phyloP scores from a whole-genome alignment of 1,140 invertebrate species.

The Penaeus chinensis region DNA sequence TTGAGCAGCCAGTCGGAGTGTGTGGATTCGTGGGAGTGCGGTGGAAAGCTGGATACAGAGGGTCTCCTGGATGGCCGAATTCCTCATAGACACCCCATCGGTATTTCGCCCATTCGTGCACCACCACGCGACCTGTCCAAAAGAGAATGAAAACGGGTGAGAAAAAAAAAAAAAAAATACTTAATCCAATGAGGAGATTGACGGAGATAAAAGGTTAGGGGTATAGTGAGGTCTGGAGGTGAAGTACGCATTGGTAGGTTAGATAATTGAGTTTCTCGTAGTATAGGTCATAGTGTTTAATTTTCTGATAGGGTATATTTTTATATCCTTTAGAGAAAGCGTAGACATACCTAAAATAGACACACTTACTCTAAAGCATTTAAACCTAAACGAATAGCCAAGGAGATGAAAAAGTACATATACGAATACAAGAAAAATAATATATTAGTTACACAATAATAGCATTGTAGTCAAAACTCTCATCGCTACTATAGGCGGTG shows the following conservation, averaged over 20 bases:
- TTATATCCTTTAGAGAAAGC: no score
- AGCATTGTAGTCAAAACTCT: no score
- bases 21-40: conserved; percentile 43
- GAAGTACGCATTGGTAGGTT: background rate
- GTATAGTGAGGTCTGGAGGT: background rate
- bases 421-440: no score
- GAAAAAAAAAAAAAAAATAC: background rate
- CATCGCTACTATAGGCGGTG: no score
- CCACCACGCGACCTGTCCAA: conserved; percentile 67
- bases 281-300: no score
- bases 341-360: no score
- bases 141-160: conserved; percentile 18
- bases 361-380: no score
- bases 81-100: conserved; percentile 72
- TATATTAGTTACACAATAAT: no score
- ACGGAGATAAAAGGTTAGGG: background rate
- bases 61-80: conserved; percentile 66
- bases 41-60: conserved; percentile 66
- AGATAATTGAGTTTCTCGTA: no score
- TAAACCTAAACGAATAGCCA: no score
- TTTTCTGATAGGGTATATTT: no score
- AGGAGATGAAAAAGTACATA: no score
- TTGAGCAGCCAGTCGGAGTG: conserved; percentile 60
- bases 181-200: background rate
- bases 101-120: conserved; percentile 71